These are phyloP conservation scores for Ailurus styani DNA, from an alignment of 2,113 vertebrate genomes.

Conservation along the genomic window DNA sequence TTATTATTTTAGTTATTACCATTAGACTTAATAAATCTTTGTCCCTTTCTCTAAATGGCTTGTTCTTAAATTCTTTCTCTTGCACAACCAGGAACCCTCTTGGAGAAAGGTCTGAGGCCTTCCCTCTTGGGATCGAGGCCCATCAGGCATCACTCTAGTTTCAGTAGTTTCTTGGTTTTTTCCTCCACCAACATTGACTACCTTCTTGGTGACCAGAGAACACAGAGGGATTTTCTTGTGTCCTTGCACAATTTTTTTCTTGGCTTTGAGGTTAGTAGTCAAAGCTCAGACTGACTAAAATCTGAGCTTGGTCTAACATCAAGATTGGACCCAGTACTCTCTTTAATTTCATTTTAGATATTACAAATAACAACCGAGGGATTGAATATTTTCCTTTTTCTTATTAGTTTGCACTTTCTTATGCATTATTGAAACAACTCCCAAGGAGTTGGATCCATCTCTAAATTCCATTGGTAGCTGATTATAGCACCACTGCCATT, in stretches of 20 bases:
- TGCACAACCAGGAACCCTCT: neutral
- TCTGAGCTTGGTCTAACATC: neutral
- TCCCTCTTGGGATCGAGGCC: neutral
- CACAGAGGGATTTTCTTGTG: neutral
- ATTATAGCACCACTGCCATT: neutral
- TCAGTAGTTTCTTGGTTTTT: neutral
- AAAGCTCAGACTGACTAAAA: neutral
- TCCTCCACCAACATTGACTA: neutral
- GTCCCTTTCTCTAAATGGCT: neutral
- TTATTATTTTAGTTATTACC: too few relatives aligned
- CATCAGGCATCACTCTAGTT: neutral
- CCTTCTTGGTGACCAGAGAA: neutral
- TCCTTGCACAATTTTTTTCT: neutral
- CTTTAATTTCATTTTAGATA: neutral
- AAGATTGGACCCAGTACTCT: neutral
- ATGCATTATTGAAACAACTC: neutral
- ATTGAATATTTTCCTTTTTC: neutral
- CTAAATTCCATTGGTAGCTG: neutral
- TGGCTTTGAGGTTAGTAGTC: neutral
- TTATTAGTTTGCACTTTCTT: neutral
- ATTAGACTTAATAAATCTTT: neutral
- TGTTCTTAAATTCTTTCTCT: neutral
- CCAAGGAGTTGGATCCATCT: neutral
- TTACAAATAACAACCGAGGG: neutral
- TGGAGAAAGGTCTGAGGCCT: neutral